A percentile compares a stretch with the other conserved stretches of the same genome.
These are phyloP conservation scores for Platichthys flesus DNA, from an alignment of 2,113 vertebrate genomes.

Conservation along the genomic window DNA sequence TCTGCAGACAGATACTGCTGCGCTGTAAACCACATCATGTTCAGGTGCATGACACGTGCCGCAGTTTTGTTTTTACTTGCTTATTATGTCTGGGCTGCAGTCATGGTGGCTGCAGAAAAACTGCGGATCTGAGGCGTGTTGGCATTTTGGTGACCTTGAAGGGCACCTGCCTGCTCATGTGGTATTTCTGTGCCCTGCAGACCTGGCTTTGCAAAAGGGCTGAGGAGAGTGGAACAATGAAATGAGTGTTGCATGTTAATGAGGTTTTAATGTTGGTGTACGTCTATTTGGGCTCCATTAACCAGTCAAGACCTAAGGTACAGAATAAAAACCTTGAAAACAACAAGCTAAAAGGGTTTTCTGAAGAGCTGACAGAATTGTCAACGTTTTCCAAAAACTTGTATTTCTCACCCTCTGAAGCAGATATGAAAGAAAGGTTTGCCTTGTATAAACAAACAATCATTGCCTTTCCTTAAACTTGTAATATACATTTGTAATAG, in stretches of 20 bases:
- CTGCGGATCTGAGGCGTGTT: neutral
- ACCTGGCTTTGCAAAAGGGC: neutral
- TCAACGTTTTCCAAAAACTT: neutral
- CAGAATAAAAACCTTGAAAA: neutral
- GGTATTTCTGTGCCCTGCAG: constrained; percentile 21
- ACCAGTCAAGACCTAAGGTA: neutral
- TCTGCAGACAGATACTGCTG: constrained; percentile 7
- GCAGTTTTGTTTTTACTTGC: neutral
- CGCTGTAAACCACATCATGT: neutral
- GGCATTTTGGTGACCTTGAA: constrained; percentile 52
- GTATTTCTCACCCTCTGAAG: neutral
- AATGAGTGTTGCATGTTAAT: constrained; percentile 32
- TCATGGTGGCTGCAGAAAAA: neutral
- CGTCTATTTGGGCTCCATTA: neutral
- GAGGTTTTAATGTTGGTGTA: neutral
- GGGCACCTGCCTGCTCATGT: constrained; percentile 21
- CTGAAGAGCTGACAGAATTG: neutral
- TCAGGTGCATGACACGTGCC: neutral
- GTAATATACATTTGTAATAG: no score
- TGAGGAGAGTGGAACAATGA: neutral
- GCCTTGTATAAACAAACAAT: no score
- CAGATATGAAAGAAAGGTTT: neutral
- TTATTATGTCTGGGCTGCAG: constrained; percentile 4
- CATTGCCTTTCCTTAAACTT: no score
- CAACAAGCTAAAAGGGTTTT: neutral